Evolutionary conservation across 2,797 vertebrate species (phyloP).

Genomic region (Lagocephalus sceleratus): DNA sequence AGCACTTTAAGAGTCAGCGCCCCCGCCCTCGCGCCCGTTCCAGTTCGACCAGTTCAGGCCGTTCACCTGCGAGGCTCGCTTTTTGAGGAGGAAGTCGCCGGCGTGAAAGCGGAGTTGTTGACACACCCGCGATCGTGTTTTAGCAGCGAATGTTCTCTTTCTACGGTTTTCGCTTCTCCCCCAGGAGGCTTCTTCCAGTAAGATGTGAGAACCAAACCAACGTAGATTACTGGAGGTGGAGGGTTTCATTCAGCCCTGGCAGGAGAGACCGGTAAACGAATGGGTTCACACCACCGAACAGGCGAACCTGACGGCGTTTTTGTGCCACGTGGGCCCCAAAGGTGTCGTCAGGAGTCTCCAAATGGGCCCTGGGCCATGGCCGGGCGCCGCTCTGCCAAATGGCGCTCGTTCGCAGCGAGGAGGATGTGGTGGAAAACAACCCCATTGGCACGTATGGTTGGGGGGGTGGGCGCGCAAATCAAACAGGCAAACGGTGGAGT

Average conservation of each 20-base stretch:
- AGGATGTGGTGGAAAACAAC: constrained; percentile 51
- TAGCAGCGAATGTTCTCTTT: constrained; percentile 29
- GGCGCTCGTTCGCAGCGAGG: constrained; percentile 21
- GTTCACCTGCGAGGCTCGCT: too few relatives aligned
- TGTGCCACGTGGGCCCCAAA: neutral
- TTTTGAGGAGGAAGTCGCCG: constrained; percentile 4
- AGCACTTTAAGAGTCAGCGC: too few relatives aligned
- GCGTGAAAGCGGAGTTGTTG: constrained; percentile 16
- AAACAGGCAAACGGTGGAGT: constrained; percentile 18
- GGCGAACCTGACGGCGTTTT: too few relatives aligned
- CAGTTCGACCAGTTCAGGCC: too few relatives aligned
- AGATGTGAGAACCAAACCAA: constrained; percentile 58
- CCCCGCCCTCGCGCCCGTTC: too few relatives aligned
- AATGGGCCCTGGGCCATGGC: constrained; percentile 51
- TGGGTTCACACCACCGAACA: neutral
- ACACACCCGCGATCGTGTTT: constrained; percentile 30
- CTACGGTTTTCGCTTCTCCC: constrained; percentile 19
- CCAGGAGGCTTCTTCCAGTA: constrained; percentile 53
- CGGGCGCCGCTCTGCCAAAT: constrained; percentile 52
- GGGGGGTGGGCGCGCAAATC: constrained; percentile 14
- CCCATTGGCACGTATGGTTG: constrained; percentile 8
- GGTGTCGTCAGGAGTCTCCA: constrained; percentile 33
- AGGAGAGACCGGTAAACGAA: too few relatives aligned
- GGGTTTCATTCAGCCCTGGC: too few relatives aligned
- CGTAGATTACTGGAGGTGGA: constrained; percentile 51